Conservation (phyloP, 2,797 vertebrate genomes). For the Rhinatrema bivittatum region DNA sequence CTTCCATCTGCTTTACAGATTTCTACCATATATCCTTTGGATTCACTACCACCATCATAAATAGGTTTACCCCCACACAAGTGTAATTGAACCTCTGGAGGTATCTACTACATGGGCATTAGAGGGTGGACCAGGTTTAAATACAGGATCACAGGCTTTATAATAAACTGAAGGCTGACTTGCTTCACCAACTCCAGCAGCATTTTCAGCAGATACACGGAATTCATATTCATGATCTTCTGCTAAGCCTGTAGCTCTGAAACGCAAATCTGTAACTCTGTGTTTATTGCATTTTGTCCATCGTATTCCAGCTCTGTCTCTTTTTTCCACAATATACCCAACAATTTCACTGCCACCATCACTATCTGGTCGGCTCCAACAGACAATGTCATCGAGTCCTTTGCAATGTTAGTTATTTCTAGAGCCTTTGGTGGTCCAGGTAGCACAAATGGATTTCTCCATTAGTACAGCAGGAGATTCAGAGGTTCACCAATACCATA, state of each 20-base stretch:
- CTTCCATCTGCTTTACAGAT: slow-evolving; percentile 90
- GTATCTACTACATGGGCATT: slow-evolving; percentile 82
- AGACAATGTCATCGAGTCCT: slow-evolving; percentile 91
- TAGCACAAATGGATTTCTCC: slow-evolving; percentile 84
- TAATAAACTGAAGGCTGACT: slow-evolving; percentile 81
- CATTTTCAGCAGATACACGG: slow-evolving; percentile 91
- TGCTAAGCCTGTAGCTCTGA: slow-evolving; percentile 81
- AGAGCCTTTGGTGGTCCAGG: slow-evolving; percentile 84
- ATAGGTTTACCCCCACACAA: slow-evolving; percentile 91
- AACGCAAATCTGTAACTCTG: slow-evolving; percentile 84
- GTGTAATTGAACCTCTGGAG: slow-evolving; percentile 75
- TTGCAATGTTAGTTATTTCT: slow-evolving; percentile 84
- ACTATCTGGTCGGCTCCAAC: slow-evolving; percentile 81
- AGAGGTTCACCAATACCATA: slow-evolving; percentile 82
- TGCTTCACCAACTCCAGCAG: slow-evolving; percentile 82
- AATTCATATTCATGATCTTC: slow-evolving; percentile 94
- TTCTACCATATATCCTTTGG: slow-evolving; percentile 92
- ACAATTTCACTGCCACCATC: slow-evolving; percentile 89
- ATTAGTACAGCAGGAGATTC: slow-evolving; percentile 74
- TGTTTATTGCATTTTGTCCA: slow-evolving; percentile 96
- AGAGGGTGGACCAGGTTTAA: slow-evolving; percentile 87
- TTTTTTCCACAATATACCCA: slow-evolving; percentile 88
- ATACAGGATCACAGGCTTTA: slow-evolving; percentile 89
- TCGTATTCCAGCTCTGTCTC: slow-evolving; percentile 85
- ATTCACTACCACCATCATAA: slow-evolving; percentile 84